These are phyloP conservation scores for Chlorops oryzae DNA, from an alignment of 1,140 invertebrate species.

Conservation along the genomic window DNA sequence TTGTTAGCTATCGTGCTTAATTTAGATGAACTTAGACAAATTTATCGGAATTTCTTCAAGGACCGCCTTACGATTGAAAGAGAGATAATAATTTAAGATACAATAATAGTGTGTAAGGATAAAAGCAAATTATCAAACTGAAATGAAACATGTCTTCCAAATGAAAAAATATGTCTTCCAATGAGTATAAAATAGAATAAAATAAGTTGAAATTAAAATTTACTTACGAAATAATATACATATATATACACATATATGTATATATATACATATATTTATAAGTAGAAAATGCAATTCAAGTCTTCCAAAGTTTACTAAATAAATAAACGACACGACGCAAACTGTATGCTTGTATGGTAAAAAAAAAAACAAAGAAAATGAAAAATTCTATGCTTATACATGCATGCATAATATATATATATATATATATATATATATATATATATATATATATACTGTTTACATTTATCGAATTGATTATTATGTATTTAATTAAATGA, in stretches of 20 bases:
- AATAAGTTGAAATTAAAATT: background rate
- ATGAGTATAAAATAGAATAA: conserved; percentile 15
- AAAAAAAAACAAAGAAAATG: background rate
- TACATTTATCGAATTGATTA: background rate
- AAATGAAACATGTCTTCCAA: conserved; percentile 43
- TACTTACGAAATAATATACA: conserved; percentile 10
- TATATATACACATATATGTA: conserved; percentile 15
- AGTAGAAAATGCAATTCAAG: conserved; percentile 11
- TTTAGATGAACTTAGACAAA: no score
- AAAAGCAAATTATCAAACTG: no score
- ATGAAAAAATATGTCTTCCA: conserved; percentile 43
- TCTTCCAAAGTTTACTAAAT: conserved; percentile 9
- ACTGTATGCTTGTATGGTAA: background rate
- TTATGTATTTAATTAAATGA: background rate
- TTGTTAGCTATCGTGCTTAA: no score
- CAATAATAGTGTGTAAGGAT: background rate
- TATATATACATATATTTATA: conserved; percentile 18
- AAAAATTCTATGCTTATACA: conserved; percentile 1
- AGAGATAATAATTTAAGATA: no score
- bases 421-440: conserved; percentile 6
- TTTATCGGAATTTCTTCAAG: no score
- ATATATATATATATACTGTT: conserved; percentile 1
- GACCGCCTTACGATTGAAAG: no score
- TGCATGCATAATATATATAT: conserved; percentile 2
- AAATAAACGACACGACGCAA: no score